Evolutionary conservation across 2,888 invertebrate genomes (phyloP), one percentile per base, ranked within the genome.

Genomic region (Hymenopus coronatus): DNA sequence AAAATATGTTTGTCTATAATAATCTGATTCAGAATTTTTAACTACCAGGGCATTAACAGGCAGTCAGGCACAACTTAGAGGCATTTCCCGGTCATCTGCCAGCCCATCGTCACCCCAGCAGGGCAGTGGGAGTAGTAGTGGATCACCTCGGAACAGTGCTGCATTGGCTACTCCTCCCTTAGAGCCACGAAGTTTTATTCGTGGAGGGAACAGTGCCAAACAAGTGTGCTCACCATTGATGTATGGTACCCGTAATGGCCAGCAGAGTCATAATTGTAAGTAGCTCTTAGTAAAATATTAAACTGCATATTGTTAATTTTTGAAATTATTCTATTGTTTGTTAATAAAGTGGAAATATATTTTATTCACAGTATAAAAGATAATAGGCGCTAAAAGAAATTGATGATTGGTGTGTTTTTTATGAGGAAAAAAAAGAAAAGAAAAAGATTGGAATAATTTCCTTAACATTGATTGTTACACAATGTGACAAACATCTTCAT

Each of bases 141-240:
- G 87, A 15, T 89, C 89, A 15, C 87, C 89, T 2, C 83, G 89
- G 6, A 85, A 54, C 30, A 89, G 88, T 20, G n/a, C 87, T 87
- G 33, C 82, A 28, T 14, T 82, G 33, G 88, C 86, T 25, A 88
- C 88, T 14, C 87, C 90, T 25, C 89, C 88, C 12, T 33, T 88
- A 15, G 88, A 88, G 86, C 90, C 90, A n/a, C 87, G 85, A 28
- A 82, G 83, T 90, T 94, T 94, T 90, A 93, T 94, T 3, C 93
- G 93, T 88, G 92, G 91, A 92, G 20, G 90, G 91, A 8, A 90
- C 92, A n/a, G 85, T 8, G 54, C 2, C 33, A 88, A 88, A 40
- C 88, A 85, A 25, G 46, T n/a, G 4, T 85, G 85, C 28, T 83
- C 83, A n/a, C 87, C 89, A 20, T 86, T 87, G n/a, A 70, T 83